A percentile compares a stretch with the other conserved stretches of the same genome.
These are phyloP conservation scores for Crenichthys baileyi DNA, from an alignment of 2,797 vertebrate genomes.

Conservation along the genomic window DNA sequence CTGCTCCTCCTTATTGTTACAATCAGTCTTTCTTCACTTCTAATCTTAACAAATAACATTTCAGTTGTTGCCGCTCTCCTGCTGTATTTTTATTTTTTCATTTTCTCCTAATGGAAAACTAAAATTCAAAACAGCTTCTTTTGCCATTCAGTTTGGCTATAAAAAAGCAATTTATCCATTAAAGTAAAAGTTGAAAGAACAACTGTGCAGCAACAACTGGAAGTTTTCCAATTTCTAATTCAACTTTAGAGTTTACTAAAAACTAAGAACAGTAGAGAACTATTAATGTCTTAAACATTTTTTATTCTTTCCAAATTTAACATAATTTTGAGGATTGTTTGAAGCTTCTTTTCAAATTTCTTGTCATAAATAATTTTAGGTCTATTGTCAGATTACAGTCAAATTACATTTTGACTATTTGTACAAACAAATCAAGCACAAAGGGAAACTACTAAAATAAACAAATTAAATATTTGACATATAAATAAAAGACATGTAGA, in stretches of 20 bases:
- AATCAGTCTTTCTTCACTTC: conserved; percentile 21
- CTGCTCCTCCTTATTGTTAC: conserved; percentile 30
- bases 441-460: neutral
- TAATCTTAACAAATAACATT: conserved; percentile 17
- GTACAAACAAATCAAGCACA: neutral
- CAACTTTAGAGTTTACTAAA: neutral
- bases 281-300: neutral
- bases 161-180: conserved; percentile 9
- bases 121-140: neutral
- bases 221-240: neutral
- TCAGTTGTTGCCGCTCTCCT: neutral
- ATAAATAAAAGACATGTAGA: too few species aligned
- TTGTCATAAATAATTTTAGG: neutral
- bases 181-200: neutral
- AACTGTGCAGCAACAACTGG: neutral
- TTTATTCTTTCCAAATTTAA: neutral
- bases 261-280: neutral
- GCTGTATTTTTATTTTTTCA: neutral
- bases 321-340: neutral
- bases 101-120: conserved; percentile 15
- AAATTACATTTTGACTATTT: too few species aligned
- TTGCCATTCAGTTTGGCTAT: neutral
- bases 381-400: neutral
- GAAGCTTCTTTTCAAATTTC: neutral
- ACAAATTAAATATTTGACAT: too few species aligned